These are phyloP conservation scores for Passer domesticus DNA, from an alignment of 2,113 vertebrate species.

Conservation along the genomic window DNA sequence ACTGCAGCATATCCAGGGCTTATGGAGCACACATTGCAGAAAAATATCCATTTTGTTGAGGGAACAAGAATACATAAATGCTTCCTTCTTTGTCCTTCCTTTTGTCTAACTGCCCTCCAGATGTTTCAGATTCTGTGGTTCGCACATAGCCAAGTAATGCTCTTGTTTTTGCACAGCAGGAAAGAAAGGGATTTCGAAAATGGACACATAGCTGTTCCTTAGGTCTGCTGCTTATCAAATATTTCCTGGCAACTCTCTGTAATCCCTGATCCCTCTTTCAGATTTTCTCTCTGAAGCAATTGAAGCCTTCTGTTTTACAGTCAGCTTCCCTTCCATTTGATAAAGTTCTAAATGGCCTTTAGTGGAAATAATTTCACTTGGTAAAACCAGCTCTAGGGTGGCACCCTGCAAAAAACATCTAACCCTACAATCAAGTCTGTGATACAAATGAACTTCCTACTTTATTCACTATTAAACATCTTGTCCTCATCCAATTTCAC, in stretches of 20 bases:
- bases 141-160: conserved; percentile 1
- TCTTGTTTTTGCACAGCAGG: neutral
- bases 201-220: neutral
- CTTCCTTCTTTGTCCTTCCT: neutral
- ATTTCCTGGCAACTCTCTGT: conserved; percentile 27
- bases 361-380: neutral
- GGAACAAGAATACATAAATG: neutral
- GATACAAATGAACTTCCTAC: neutral
- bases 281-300: conserved; percentile 10
- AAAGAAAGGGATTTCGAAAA: conserved; percentile 40
- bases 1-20: neutral
- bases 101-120: neutral
- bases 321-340: neutral
- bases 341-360: neutral
- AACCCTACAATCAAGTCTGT: neutral
- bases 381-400: neutral
- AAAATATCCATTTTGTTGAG: neutral
- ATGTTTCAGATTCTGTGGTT: conserved; percentile 43
- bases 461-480: neutral
- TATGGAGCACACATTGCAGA: neutral
- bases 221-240: conserved; percentile 51
- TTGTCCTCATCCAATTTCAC: neutral
- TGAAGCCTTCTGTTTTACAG: conserved; percentile 22
- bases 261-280: conserved; percentile 14
- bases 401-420: neutral